A percentile compares a stretch with the other conserved stretches of the same genome.
These are phyloP conservation scores for Horisme vitalbata DNA, from an alignment of 2,888 invertebrate species.

Conservation along the genomic window DNA sequence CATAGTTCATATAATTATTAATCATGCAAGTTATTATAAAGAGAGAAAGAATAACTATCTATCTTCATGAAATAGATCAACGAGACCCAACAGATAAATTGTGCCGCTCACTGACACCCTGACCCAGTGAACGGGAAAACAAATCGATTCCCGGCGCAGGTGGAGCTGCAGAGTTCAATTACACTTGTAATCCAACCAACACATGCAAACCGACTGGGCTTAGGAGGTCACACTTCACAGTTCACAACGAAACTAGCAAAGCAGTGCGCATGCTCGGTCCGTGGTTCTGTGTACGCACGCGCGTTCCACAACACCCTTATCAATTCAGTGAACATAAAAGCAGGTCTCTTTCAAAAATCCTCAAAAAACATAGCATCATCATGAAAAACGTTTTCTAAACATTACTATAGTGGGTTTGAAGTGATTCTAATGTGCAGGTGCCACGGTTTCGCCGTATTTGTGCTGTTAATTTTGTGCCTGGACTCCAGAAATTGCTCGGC, in stretches of 20 bases:
- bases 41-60: not conserved
- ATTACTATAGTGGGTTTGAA: constrained; percentile 34
- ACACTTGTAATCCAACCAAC: constrained; percentile 29
- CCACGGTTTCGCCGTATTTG: constrained; percentile 54
- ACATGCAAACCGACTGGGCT: constrained; percentile 28
- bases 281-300: constrained; percentile 55
- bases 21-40: too few species aligned
- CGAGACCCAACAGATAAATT: constrained; percentile 11
- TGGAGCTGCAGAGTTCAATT: constrained; percentile 44
- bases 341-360: constrained; percentile 25
- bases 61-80: not conserved
- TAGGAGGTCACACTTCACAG: constrained; percentile 11
- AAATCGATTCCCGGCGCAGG: constrained; percentile 65
- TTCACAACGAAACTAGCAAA: constrained; percentile 44
- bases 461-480: constrained; percentile 66
- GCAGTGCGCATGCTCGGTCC: constrained; percentile 61
- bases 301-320: constrained; percentile 45
- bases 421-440: constrained; percentile 77
- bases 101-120: constrained; percentile 47
- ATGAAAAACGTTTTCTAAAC: constrained; percentile 25
- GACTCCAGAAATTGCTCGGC: constrained; percentile 73
- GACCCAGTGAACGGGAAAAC: constrained; percentile 58
- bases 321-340: constrained; percentile 45
- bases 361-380: constrained; percentile 18
- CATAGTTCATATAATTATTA: too few species aligned